These are phyloP conservation scores for Naja naja DNA, from an alignment of 2,113 vertebrate genomes.

Conservation along the genomic window DNA sequence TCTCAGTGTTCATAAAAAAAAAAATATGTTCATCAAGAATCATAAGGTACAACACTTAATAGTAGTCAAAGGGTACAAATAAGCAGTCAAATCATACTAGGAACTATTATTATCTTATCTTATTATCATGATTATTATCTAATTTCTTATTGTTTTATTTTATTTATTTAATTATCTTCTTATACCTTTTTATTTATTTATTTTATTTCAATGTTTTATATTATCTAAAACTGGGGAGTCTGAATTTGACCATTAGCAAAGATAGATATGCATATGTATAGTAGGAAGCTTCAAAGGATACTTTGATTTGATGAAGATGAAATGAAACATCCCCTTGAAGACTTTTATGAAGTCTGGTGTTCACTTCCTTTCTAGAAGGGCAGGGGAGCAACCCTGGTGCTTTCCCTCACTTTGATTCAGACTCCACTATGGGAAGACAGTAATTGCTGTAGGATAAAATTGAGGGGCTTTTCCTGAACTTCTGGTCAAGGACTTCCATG, in stretches of 20 bases:
- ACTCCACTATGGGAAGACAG: not conserved
- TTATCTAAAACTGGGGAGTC: not conserved
- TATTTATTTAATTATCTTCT: too few species aligned
- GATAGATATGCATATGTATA: not conserved
- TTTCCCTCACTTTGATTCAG: not conserved
- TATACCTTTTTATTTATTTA: not conserved
- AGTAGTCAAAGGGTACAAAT: too few species aligned
- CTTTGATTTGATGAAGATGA: not conserved
- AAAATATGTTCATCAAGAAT: too few species aligned
- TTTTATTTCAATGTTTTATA: not conserved
- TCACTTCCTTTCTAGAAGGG: not conserved
- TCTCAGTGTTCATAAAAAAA: too few species aligned
- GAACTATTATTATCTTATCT: too few species aligned
- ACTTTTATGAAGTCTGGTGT: not conserved
- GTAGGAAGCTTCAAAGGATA: not conserved
- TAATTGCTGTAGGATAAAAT: not conserved
- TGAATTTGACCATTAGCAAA: not conserved
- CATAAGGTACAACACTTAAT: too few species aligned
- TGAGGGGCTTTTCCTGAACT: not conserved
- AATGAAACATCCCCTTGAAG: not conserved
- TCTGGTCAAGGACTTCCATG: not conserved
- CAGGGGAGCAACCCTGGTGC: not conserved
- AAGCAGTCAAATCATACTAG: too few species aligned
- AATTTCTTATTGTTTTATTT: too few species aligned
- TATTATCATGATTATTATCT: too few species aligned